Evolutionary conservation across 2,797 vertebrate genomes (phyloP), one percentile per base, ranked within the genome.

Genomic region (Pterois miles): DNA sequence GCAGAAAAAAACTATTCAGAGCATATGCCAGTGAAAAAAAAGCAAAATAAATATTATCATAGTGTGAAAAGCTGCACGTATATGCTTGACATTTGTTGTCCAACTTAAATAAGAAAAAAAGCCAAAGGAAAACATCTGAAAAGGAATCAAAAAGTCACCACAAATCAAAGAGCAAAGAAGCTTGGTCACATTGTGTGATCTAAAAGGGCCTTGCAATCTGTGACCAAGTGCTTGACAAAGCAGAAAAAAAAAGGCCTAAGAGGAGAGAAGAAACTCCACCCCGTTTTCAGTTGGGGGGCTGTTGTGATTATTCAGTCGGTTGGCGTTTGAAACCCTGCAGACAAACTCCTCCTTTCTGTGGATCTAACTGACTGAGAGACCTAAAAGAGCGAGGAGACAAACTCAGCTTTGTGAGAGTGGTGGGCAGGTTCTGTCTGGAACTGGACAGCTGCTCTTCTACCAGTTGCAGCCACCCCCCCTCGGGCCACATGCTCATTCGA

Each of bases 401-500:
- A 76, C 91, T 77, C 56, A 85, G 93, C 94, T 94, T 95, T 95
- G 93, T 95, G 84, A 88, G 86, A 54, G 88, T 6, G 25, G 38
- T 40, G 78, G 83, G 88, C 77, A 77, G 81, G 73, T 89, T 89
- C 88, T 83, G 80, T 84, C 80, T 85, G 71, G 71, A 82, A 68
- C 71, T 59, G 86, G 92, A 94, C 94, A 95, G 94, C 93, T 94
- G 92, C 91, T 91, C 90, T 63, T 86, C 86, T 77, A 69, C 86
- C 85, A 91, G 78, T 85, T 88, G 74, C 79, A 81, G 52, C 71
- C 65, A 12, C 75, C 63, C 22, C 20, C 5, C 22, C 60, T 18
- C 16, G 33, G 63, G 74, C 79, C 84, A 76, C 86, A 87, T 67
- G 78, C 83, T 76, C 22, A 36, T 78, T 73, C 80, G 68, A 76